These are phyloP conservation scores for Parelbella ahira DNA, from an alignment of 2,888 invertebrate species.

Conservation along the genomic window DNA sequence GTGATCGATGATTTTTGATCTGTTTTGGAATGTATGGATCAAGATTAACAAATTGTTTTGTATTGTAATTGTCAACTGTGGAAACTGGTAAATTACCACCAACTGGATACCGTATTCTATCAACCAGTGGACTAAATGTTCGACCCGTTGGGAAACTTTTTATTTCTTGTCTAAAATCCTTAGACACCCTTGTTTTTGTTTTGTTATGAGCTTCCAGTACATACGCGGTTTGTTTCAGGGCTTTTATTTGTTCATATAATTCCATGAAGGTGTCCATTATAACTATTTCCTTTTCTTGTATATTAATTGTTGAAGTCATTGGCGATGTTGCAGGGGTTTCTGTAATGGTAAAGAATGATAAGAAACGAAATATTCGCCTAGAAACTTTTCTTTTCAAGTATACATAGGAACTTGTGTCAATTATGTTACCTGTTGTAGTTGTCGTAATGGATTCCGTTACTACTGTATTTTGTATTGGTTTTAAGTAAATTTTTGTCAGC, in stretches of 20 bases:
- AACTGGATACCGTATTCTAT: too few species aligned
- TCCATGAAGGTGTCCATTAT: slow-evolving; percentile 46
- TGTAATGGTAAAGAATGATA: too few species aligned
- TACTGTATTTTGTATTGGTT: slow-evolving; percentile 30
- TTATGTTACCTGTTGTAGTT: slow-evolving; percentile 15
- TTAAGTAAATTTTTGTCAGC: slow-evolving; percentile 28
- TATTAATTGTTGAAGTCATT: slow-evolving; percentile 24
- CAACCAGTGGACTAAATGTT: too few species aligned
- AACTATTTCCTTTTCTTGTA: slow-evolving; percentile 31
- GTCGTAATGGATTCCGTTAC: slow-evolving; percentile 4
- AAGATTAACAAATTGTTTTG: neutral
- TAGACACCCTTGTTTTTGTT: too few species aligned
- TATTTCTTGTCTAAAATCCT: slow-evolving; percentile 9
- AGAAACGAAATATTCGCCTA: too few species aligned
- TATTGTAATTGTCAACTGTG: neutral
- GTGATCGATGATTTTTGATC: slow-evolving; percentile 8
- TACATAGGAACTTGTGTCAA: too few species aligned
- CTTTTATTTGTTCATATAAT: slow-evolving; percentile 47
- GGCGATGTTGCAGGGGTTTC: slow-evolving; percentile 8
- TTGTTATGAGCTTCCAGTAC: slow-evolving; percentile 21
- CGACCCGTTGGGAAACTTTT: too few species aligned
- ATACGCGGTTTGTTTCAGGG: slow-evolving; percentile 33
- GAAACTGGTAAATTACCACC: too few species aligned
- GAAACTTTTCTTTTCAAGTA: too few species aligned
- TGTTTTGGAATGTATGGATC: slow-evolving; percentile 5